Evolutionary conservation across 64 coral and sea anemone species (phyloP).

Genomic region (Montipora sp.): DNA sequence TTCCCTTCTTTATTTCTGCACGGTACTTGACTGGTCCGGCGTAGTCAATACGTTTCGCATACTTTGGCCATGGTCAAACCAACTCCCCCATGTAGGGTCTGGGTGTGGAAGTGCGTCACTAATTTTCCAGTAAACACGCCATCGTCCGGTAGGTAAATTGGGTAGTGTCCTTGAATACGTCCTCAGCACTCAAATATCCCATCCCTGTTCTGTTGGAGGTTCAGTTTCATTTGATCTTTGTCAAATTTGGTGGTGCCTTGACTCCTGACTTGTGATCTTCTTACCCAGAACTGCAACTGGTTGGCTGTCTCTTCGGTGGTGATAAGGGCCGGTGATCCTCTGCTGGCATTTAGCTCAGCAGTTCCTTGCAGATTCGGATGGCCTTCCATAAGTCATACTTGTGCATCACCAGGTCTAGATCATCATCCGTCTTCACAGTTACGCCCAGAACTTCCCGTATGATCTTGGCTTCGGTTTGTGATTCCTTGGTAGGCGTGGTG

Average conservation of each 20-base stretch:
- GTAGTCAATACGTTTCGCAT: slow-evolving; percentile 47
- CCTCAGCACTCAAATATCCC: slow-evolving; percentile 66
- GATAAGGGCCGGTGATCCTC: slow-evolving; percentile 17
- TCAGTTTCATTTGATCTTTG: slow-evolving; percentile 45
- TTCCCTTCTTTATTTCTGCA: too few relatives aligned
- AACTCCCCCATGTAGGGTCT: slow-evolving; percentile 76
- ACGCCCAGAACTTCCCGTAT: slow-evolving; percentile 13
- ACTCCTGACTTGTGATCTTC: slow-evolving; percentile 20
- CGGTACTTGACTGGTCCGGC: too few relatives aligned
- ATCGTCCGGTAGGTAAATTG: slow-evolving; percentile 38
- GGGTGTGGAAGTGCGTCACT: slow-evolving; percentile 37
- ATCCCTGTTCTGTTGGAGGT: slow-evolving; percentile 39
- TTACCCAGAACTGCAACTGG: slow-evolving; percentile 49
- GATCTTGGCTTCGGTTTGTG: slow-evolving; percentile 33
- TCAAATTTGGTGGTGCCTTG: slow-evolving; percentile 41
- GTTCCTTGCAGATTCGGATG: slow-evolving; percentile 36
- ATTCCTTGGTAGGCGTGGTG: slow-evolving; percentile 33
- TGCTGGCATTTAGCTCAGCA: slow-evolving; percentile 13
- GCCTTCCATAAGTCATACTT: slow-evolving; percentile 46
- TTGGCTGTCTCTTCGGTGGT: slow-evolving; percentile 35
- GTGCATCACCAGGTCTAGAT: slow-evolving; percentile 38
- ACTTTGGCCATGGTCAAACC: slow-evolving; percentile 66
- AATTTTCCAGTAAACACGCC: slow-evolving; percentile 53
- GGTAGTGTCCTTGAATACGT: slow-evolving; percentile 48
- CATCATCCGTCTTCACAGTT: slow-evolving; percentile 15